A percentile compares a stretch with the other conserved stretches of the same genome.
These are phyloP conservation scores for Enchytraeus crypticus DNA, from an alignment of 2,888 invertebrate species.

Conservation along the genomic window DNA sequence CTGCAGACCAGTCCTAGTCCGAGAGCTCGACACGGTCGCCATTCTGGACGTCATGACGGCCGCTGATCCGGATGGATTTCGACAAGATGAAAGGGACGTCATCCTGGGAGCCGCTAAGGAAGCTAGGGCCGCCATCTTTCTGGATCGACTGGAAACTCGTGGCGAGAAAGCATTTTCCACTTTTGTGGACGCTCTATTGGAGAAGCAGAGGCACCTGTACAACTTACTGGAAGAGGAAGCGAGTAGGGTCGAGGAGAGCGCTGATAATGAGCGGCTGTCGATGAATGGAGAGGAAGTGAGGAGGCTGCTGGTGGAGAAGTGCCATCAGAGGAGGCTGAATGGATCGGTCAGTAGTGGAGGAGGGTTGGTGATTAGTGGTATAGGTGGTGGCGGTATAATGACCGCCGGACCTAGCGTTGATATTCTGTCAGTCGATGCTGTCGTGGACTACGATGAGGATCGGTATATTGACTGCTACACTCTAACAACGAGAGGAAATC, in stretches of 20 bases:
- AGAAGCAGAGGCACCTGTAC: slow-evolving; percentile 20
- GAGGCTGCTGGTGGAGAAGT: not conserved
- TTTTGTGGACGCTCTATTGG: slow-evolving; percentile 20
- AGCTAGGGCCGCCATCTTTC: slow-evolving; percentile 15
- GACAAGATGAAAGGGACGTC: slow-evolving; percentile 5
- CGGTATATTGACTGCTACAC: slow-evolving; percentile 22
- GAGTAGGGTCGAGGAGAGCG: slow-evolving; percentile 7
- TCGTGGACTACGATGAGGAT: no score
- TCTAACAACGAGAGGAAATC: slow-evolving; percentile 17
- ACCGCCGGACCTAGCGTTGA: slow-evolving; percentile 1
- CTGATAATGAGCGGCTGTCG: not conserved
- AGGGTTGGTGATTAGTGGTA: not conserved
- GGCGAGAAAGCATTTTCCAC: slow-evolving; percentile 18
- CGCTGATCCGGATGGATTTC: slow-evolving; percentile 14
- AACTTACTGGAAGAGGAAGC: slow-evolving; percentile 17
- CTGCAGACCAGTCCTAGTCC: slow-evolving; percentile 21
- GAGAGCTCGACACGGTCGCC: slow-evolving; percentile 18
- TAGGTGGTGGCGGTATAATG: not conserved
- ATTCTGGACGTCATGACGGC: slow-evolving; percentile 11
- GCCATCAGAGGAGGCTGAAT: not conserved
- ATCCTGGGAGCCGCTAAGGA: slow-evolving; percentile 12
- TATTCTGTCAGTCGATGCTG: no score
- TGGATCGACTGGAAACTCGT: slow-evolving; percentile 21
- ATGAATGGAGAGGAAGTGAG: slow-evolving; percentile 3
- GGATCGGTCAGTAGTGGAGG: not conserved